phyloP scores from a whole-genome alignment of 2,113 vertebrate genomes.

The Mustelus asterias region DNA sequence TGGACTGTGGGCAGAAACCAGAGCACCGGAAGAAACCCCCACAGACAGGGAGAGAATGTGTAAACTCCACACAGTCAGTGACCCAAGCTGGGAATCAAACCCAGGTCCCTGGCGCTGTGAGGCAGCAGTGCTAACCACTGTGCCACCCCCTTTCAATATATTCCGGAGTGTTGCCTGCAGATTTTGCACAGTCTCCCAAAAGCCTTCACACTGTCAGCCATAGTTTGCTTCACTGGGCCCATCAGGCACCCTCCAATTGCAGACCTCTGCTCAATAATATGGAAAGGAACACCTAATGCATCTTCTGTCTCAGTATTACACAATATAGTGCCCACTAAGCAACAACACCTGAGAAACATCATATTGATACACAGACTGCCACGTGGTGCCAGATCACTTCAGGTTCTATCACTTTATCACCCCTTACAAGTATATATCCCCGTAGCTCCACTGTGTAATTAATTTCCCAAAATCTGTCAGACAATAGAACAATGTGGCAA shows the following conservation, averaged over 20 bases:
- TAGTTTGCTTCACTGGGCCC: not conserved
- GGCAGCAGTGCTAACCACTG: no score
- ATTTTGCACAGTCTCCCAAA: not conserved
- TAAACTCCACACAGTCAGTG: no score
- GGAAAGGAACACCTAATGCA: not conserved
- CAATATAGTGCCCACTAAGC: not conserved
- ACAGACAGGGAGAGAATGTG: no score
- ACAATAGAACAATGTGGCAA: not conserved
- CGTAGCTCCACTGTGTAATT: not conserved
- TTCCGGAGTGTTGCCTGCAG: not conserved
- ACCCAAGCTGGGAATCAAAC: no score
- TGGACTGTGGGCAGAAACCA: no score
- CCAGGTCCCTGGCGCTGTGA: no score
- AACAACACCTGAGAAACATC: not conserved
- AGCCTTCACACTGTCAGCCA: not conserved
- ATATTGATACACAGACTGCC: not conserved
- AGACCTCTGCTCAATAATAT: not conserved
- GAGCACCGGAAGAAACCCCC: no score
- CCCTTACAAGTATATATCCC: not conserved
- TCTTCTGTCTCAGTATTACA: not conserved
- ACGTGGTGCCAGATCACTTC: not conserved
- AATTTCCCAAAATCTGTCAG: not conserved
- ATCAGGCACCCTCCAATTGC: not conserved
- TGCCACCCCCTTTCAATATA: not conserved
- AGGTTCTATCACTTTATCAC: not conserved